Conservation (phyloP, 2,797 vertebrate species). For the Gorsachius magnificus region DNA sequence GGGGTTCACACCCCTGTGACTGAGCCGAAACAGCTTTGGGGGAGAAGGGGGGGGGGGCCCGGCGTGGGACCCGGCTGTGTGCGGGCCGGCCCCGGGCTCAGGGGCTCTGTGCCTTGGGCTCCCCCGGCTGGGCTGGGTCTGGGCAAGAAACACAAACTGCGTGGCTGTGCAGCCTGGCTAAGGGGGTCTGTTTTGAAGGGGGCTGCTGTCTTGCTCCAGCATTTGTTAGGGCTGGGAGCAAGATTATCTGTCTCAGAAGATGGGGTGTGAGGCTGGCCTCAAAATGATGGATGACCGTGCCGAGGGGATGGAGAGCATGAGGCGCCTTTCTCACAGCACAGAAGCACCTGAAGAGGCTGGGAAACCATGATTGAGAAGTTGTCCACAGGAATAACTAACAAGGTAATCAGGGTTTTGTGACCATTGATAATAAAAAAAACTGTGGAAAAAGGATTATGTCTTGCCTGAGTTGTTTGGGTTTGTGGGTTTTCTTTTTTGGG, state of each 20-base stretch:
- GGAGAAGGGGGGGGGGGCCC: fast-evolving
- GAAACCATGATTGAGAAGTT: neutral
- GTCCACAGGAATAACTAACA: fast-evolving
- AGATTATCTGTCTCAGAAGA: neutral
- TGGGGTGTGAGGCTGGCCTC: fast-evolving
- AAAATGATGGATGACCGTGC: fast-evolving
- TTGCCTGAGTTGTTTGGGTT: too few relatives aligned
- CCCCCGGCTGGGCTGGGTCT: fast-evolving
- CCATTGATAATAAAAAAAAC: neutral
- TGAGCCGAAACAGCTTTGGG: fast-evolving
- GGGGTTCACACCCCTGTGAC: fast-evolving
- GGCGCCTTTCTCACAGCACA: neutral
- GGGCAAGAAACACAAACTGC: neutral
- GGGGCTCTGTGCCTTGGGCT: fast-evolving
- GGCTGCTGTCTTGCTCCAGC: fast-evolving
- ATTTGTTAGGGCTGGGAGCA: fast-evolving
- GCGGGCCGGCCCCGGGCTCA: fast-evolving
- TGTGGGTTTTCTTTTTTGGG: neutral
- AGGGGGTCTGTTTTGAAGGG: fast-evolving
- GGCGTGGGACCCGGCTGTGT: fast-evolving
- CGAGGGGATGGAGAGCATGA: fast-evolving
- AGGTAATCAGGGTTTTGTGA: neutral
- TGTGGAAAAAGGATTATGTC: fast-evolving
- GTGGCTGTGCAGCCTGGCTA: fast-evolving
- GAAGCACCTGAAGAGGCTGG: neutral